Conservation (phyloP, 2,113 vertebrate species). For the Paracanthobrama guichenoti region DNA sequence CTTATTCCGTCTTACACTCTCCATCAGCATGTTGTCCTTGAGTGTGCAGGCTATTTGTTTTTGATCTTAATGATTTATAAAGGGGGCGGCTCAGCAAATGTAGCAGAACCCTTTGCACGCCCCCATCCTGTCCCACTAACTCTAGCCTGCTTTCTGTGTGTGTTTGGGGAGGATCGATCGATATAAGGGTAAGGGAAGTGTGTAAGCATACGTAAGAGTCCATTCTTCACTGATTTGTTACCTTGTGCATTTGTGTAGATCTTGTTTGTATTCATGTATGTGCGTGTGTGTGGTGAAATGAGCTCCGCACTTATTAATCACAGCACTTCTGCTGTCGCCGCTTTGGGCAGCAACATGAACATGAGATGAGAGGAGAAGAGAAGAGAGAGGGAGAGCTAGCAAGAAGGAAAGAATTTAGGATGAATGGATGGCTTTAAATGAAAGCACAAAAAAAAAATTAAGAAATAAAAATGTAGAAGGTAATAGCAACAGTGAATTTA, state of each 20-base stretch:
- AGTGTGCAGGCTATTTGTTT: conserved; percentile 18
- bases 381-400: neutral
- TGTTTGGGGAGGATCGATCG: neutral
- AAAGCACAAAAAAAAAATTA: neutral
- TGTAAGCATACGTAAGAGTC: neutral
- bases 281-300: conserved; percentile 15
- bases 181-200: neutral
- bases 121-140: conserved; percentile 25
- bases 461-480: neutral
- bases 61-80: conserved; percentile 58
- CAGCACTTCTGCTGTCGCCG: conserved; percentile 29
- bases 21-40: conserved; percentile 37
- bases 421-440: neutral
- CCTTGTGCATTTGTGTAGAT: conserved; percentile 10
- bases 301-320: conserved; percentile 55
- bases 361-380: neutral
- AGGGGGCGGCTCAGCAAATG: conserved; percentile 51
- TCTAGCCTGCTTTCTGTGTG: neutral
- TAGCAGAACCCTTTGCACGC: conserved; percentile 43
- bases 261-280: conserved; percentile 25
- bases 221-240: neutral
- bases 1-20: neutral
- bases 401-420: neutral
- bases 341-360: neutral
- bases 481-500: neutral